Evolutionary conservation across 1,140 invertebrate genomes (phyloP).

Genomic region (Drusus annulatus): DNA sequence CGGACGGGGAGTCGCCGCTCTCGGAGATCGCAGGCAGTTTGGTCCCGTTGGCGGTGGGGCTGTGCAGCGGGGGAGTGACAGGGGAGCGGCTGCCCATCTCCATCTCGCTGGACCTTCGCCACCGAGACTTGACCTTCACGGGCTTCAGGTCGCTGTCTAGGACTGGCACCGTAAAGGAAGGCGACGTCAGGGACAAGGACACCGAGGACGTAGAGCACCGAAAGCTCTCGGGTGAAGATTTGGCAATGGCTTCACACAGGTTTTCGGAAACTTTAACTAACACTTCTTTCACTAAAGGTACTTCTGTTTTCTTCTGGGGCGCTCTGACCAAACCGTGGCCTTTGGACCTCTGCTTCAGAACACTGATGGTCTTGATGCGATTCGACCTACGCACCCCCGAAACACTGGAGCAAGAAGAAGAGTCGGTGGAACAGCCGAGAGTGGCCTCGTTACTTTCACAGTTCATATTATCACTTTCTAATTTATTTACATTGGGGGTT

Average conservation of each 20-base stretch:
- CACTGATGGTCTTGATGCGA: constrained; percentile 74
- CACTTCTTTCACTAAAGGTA: constrained; percentile 54
- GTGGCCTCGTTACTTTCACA: constrained; percentile 61
- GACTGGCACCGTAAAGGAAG: constrained; percentile 67
- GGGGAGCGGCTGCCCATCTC: constrained; percentile 78
- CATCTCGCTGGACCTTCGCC: constrained; percentile 86
- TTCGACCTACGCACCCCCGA: constrained; percentile 71
- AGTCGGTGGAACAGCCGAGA: constrained; percentile 67
- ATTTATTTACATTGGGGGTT: constrained; percentile 14
- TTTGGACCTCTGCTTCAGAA: constrained; percentile 72
- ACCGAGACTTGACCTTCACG: constrained; percentile 89
- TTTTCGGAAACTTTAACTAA: constrained; percentile 45
- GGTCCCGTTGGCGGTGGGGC: constrained; percentile 62
- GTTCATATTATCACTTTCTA: constrained; percentile 44
- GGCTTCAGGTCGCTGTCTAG: constrained; percentile 75
- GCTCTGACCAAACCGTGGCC: constrained; percentile 73
- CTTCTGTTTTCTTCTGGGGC: constrained; percentile 64
- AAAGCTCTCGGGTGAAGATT: constrained; percentile 17
- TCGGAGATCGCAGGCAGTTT: constrained; percentile 62
- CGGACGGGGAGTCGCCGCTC: constrained; percentile 32
- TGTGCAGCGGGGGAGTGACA: constrained; percentile 64
- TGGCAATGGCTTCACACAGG: constrained; percentile 2
- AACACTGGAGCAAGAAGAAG: constrained; percentile 66
- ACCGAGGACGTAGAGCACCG: constrained; percentile 21
- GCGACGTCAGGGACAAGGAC: constrained; percentile 59